Base-by-base conservation (phyloP, 2,888 invertebrate genomes). In the Plebejus argus region DNA sequence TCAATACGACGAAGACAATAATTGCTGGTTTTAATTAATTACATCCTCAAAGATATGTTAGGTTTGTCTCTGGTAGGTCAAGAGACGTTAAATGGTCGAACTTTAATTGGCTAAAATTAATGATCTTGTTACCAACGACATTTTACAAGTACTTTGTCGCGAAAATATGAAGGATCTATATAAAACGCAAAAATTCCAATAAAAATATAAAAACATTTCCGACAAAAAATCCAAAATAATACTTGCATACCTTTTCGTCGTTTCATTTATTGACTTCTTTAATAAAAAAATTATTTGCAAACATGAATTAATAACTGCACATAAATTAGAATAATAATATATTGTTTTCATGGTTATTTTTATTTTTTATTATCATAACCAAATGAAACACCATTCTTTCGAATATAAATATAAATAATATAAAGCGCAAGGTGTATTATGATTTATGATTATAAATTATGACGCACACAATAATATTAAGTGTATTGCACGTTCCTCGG, bases 1-100 rank as follows among this genome's bases (percentile, higher is more conserved):
- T 45, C 18, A 20, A 71, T 20, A 12, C 1, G 23, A 8, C 28
- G 20, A 49, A 6, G 15, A 4, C 8, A 28, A 28, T 28, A 28
- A 28, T 72, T 20, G 72, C 6, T 20, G 7, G 23, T 33, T 53
- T 53, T 53, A 53, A 23, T 23, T 72, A 74, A 53, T 53, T 20
- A 72, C 49, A 72, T 74, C 74, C 53, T 53, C 53, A 74, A 72
- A 53, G 53, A 72, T 72, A 72, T 53, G 53, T 18, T 28, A 66
- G 66, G 66, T 15, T 20, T 28, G 74, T 53, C 74, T 8, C 72
- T 15, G 53, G 28, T 7, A 74, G 74, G 49, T 49, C 74, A 53
- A 53, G 72, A 72, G 74, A 28, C 74, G 53, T 49, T n/a, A 49
- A 53, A 74, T 53, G 74, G 23, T 6, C 74, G 7, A 18, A 28